A percentile compares a stretch with the other conserved stretches of the same genome.
These are phyloP conservation scores for Gobius niger DNA, from an alignment of 2,113 vertebrate species.

Conservation along the genomic window DNA sequence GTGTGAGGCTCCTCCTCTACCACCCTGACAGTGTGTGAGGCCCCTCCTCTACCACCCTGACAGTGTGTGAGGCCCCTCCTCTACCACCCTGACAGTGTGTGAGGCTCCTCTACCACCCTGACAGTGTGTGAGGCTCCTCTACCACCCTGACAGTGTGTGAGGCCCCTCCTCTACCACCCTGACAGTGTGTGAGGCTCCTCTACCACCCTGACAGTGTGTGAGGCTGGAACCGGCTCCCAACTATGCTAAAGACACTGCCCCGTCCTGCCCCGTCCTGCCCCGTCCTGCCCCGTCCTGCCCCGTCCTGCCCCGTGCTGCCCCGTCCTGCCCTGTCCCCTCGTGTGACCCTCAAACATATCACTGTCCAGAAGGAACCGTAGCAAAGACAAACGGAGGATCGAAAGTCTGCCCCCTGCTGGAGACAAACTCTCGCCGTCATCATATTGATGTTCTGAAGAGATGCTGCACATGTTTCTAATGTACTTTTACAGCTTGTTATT, in stretches of 20 bases:
- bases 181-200: constrained; percentile 84
- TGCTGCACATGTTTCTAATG: constrained; percentile 36
- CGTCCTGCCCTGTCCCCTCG: constrained; percentile 29
- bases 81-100: constrained; percentile 89
- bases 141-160: background rate
- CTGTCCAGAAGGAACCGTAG: constrained; percentile 49
- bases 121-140: background rate
- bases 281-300: constrained; percentile 41
- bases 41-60: background rate
- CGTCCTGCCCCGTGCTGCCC: constrained; percentile 36
- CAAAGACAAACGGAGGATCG: constrained; percentile 25
- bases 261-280: constrained; percentile 33
- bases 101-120: background rate
- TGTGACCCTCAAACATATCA: constrained; percentile 65
- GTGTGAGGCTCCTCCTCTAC: background rate
- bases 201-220: constrained; percentile 86
- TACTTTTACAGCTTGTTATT: constrained; percentile 16
- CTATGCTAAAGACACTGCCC: constrained; percentile 63
- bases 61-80: background rate
- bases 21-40: background rate
- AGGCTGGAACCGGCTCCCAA: constrained; percentile 18
- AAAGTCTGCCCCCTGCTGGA: constrained; percentile 51
- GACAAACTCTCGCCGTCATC: constrained; percentile 51
- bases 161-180: constrained; percentile 87
- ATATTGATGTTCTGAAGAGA: constrained; percentile 51